Percentiles rank a stretch among this genome's conserved stretches.
phyloP scores from a whole-genome alignment of 1,140 invertebrate species.

The Parapsyche elsis region DNA sequence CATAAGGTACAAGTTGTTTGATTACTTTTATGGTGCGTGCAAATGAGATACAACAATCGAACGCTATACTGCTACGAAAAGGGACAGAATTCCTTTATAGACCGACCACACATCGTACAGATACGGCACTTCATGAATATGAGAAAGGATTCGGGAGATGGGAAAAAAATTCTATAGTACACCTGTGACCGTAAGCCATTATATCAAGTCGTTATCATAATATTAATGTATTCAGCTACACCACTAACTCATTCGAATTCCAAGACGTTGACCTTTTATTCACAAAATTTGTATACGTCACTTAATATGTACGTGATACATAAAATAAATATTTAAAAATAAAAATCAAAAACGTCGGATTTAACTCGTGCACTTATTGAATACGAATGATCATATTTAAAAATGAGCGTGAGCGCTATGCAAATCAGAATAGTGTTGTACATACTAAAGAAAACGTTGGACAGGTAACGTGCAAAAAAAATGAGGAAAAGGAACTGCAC shows the following conservation, averaged over 20 bases:
- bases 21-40: slow-evolving; percentile 15
- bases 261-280: slow-evolving; percentile 10
- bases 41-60: slow-evolving; percentile 20
- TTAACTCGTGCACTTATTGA: neutral
- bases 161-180: slow-evolving; percentile 12
- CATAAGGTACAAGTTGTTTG: slow-evolving; percentile 29
- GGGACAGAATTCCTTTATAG: neutral
- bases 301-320: neutral
- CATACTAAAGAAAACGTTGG: too few species aligned
- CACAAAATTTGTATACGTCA: neutral
- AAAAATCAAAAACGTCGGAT: neutral
- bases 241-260: neutral
- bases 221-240: neutral
- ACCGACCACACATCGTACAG: neutral
- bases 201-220: neutral
- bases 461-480: too few species aligned
- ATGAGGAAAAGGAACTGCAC: too few species aligned
- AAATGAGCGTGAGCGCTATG: neutral
- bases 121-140: neutral
- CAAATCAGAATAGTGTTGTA: neutral
- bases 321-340: neutral
- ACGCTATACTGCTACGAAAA: neutral
- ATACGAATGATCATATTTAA: neutral
- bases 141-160: neutral
- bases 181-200: slow-evolving; percentile 14